phyloP scores from a whole-genome alignment of 2,888 invertebrate genomes.

The Fragum whitleyi region DNA sequence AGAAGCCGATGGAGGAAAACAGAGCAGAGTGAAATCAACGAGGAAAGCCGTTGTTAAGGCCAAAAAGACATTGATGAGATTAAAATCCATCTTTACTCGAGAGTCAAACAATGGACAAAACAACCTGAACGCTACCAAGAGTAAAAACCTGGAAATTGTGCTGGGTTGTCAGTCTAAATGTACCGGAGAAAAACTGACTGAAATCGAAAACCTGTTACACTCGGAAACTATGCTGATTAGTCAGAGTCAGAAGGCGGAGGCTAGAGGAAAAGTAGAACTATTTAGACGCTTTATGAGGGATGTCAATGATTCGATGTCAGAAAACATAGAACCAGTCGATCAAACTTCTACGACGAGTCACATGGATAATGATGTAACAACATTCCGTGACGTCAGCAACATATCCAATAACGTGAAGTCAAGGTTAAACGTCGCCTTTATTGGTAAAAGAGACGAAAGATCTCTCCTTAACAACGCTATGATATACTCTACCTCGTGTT shows the following conservation, averaged over 20 bases:
- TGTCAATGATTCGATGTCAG: neutral
- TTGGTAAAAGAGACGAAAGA: neutral
- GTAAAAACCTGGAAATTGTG: neutral
- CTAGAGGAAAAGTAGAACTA: neutral
- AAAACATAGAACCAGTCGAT: neutral
- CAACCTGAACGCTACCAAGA: neutral
- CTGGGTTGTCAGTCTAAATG: neutral
- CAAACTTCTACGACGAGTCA: neutral
- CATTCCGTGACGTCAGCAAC: neutral
- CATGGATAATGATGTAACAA: neutral
- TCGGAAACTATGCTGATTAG: constrained; percentile 2
- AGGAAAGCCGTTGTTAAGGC: neutral
- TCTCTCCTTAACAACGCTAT: constrained; percentile 18
- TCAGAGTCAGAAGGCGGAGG: neutral
- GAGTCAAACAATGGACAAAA: neutral
- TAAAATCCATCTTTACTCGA: constrained; percentile 9
- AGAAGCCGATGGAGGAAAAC: neutral
- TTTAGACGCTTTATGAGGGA: constrained; percentile 14
- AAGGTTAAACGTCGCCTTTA: neutral
- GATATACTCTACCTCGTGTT: neutral
- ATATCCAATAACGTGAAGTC: neutral
- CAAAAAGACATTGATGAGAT: constrained; percentile 7
- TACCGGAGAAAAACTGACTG: constrained; percentile 18
- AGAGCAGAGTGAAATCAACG: neutral
- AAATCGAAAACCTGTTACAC: constrained; percentile 9